Evolutionary conservation across 2,113 vertebrate species (phyloP), one percentile per base, ranked within the genome.

Genomic region (Collichthys lucidus): DNA sequence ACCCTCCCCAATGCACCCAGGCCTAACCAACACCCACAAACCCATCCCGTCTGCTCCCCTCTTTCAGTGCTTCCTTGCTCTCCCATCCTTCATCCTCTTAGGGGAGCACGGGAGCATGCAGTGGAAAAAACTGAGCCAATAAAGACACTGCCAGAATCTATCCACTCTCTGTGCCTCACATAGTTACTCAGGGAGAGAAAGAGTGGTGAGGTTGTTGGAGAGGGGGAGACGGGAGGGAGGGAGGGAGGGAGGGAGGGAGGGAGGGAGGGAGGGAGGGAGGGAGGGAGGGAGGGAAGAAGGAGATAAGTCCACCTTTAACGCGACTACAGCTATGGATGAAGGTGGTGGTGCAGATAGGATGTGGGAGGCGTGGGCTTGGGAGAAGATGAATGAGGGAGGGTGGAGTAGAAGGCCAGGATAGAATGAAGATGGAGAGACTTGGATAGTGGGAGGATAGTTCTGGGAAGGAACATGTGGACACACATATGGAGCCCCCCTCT

Each of bases 101-200:
- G 77, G 56, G 79, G 90, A 89, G 89, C 90, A 92, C 22, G 64
- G 74, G 83, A 92, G 90, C 92, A 91, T 93, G 90, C 85, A 92
- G 92, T 91, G 92, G 90, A 95, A 95, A 93, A 93, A 94, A 93
- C 91, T 84, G 86, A 94, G 87, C 90, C 92, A 94, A 93, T 93
- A 94, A 94, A 92, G 92, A 91, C 79, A 74, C 90, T 92, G 92
- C 93, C 92, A 93, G 88, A 82, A 87, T 92, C 91, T 75, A 94
- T 94, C 88, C 88, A 77, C 83, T 83, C 82, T 62, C 69, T 73
- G 74, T 61, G 60, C 82, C 72, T 94, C 92, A 92, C 85, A 44
- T 74, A 90, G 89, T 83, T 88, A 87, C 84, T 88, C 85, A 88
- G 77, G 86, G 88, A 70, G 78, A 77, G 88, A 88, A 76, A 63